Evolutionary conservation across 2,888 invertebrate species (phyloP).

Genomic region (Perithous albicinctus): DNA sequence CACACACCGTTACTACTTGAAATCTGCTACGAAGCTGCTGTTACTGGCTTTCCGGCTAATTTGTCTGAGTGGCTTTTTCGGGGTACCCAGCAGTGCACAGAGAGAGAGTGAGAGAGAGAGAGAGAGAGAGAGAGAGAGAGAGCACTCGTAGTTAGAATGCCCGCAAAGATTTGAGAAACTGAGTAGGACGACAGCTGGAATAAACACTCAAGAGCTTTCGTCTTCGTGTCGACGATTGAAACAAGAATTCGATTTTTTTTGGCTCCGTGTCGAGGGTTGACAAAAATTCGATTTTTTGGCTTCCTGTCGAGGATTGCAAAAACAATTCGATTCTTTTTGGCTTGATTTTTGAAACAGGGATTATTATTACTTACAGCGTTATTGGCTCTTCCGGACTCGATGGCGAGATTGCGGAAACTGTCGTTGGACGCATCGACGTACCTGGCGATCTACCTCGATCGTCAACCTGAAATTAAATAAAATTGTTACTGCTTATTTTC

Average conservation of each 20-base stretch:
- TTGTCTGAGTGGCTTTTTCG: conserved; percentile 84
- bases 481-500: too few species aligned
- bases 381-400: conserved; percentile 83
- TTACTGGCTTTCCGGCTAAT: conserved; percentile 77
- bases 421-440: conserved; percentile 81
- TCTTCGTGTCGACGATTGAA: too few species aligned
- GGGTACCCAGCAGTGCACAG: conserved; percentile 46
- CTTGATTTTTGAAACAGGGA: conserved; percentile 43
- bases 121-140: conserved; percentile 36
- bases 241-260: too few species aligned
- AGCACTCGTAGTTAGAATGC: conserved; percentile 56
- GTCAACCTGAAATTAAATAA: conserved; percentile 79
- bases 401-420: conserved; percentile 78
- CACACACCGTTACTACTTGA: conserved; percentile 29
- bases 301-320: conserved; percentile 42
- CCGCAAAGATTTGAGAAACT: conserved; percentile 40
- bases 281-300: too few species aligned
- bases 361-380: conserved; percentile 83
- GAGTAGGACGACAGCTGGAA: conserved; percentile 34
- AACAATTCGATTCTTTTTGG: not conserved
- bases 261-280: conserved; percentile 39
- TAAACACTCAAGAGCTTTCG: conserved; percentile 15
- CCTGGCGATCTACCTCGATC: conserved; percentile 83
- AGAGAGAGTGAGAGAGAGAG: too few species aligned
- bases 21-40: conserved; percentile 34